A percentile compares a stretch with the other conserved stretches of the same genome.
Evolutionary conservation across 92 coral and sea anemone species (phyloP).

Genomic region (Paragorgia papillata): DNA sequence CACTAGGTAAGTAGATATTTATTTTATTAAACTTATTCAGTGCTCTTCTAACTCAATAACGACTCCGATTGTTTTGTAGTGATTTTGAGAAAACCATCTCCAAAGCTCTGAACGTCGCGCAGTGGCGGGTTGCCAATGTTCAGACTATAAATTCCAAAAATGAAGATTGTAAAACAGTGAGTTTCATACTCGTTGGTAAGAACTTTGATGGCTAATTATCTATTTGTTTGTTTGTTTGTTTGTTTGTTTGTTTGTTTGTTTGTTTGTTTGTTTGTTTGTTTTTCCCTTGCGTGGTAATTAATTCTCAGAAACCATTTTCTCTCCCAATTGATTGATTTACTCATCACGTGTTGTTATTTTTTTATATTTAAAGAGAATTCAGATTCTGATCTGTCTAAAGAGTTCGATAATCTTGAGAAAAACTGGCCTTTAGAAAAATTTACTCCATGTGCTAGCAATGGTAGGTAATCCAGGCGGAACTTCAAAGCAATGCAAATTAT

Average conservation of each 20-base stretch:
- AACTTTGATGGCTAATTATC: neutral
- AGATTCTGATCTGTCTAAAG: constrained; percentile 3
- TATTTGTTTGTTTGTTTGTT: neutral
- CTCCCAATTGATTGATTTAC: neutral
- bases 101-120: neutral
- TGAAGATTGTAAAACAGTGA: constrained; percentile 16
- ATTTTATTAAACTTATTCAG: neutral
- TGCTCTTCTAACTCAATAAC: too few relatives aligned
- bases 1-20: neutral
- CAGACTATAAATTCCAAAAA: neutral
- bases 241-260: too few relatives aligned
- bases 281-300: neutral
- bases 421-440: constrained; percentile 19
- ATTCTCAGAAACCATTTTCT: neutral
- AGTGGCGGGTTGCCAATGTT: constrained; percentile 23
- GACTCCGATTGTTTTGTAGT: neutral
- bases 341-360: neutral
- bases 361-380: neutral
- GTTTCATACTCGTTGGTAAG: constrained; percentile 27
- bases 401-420: constrained; percentile 6
- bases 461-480: too few relatives aligned
- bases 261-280: neutral
- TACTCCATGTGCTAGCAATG: too few relatives aligned
- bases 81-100: neutral
- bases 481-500: too few relatives aligned